Evolutionary conservation across 2,888 invertebrate genomes (phyloP).

Genomic region (Gnatocerus cornutus): DNA sequence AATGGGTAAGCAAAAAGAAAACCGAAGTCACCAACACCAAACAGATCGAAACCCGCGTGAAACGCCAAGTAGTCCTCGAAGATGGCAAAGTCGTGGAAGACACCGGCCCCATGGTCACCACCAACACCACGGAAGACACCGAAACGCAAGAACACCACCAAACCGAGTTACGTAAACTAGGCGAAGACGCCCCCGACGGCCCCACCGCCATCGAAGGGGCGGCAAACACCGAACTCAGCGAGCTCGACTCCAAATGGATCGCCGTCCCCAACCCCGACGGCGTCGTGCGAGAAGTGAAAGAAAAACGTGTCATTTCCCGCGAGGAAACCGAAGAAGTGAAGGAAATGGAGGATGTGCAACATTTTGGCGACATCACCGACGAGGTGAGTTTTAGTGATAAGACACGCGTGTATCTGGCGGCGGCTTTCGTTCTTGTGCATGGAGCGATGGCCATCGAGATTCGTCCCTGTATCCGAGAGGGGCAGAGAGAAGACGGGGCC

Average conservation of each 20-base stretch:
- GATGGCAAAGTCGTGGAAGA: slow-evolving; percentile 93
- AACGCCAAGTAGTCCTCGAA: slow-evolving; percentile 90
- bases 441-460: slow-evolving; percentile 45
- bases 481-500: slow-evolving; percentile 49
- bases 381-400: slow-evolving; percentile 76
- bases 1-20: slow-evolving; percentile 94
- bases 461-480: slow-evolving; percentile 48
- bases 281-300: slow-evolving; percentile 86
- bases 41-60: slow-evolving; percentile 92
- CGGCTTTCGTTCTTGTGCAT: slow-evolving; percentile 22
- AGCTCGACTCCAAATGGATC: slow-evolving; percentile 70
- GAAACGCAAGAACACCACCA: slow-evolving; percentile 92
- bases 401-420: slow-evolving; percentile 1
- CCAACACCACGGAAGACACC: slow-evolving; percentile 92
- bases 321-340: slow-evolving; percentile 87
- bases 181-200: slow-evolving; percentile 65
- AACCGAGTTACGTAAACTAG: slow-evolving; percentile 76
- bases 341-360: slow-evolving; percentile 89
- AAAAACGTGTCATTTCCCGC: slow-evolving; percentile 84
- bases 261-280: slow-evolving; percentile 82
- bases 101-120: slow-evolving; percentile 91
- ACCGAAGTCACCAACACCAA: slow-evolving; percentile 92
- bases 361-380: slow-evolving; percentile 89
- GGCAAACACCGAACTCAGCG: slow-evolving; percentile 21
- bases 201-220: slow-evolving; percentile 59